Evolutionary conservation across 2,113 vertebrate species (phyloP).

Genomic region (Arothron firmamentum): DNA sequence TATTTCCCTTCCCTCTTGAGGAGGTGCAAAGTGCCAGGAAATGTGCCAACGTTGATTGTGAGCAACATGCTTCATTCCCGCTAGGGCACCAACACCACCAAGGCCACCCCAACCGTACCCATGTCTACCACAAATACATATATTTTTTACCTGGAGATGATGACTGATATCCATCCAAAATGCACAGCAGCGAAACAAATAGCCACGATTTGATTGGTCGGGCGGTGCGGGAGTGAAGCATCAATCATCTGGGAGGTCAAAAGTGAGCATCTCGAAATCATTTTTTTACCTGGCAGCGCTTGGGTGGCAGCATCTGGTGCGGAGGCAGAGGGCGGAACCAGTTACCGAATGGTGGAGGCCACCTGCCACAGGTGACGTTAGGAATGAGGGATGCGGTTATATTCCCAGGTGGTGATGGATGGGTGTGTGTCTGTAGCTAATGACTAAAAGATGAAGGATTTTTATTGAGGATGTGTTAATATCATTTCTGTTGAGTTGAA

Average conservation of each 20-base stretch:
- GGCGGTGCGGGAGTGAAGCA: slow-evolving; percentile 37
- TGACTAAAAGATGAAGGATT: not conserved
- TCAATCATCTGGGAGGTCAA: slow-evolving; percentile 53
- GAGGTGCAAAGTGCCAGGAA: not conserved
- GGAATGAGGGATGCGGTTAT: not conserved
- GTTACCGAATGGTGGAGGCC: slow-evolving; percentile 17
- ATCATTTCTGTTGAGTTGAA: not conserved
- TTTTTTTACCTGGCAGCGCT: slow-evolving; percentile 40
- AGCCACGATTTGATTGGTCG: slow-evolving; percentile 49
- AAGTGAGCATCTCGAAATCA: slow-evolving; percentile 50
- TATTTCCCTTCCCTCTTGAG: not conserved
- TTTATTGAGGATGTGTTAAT: too few relatives aligned
- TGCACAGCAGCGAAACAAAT: slow-evolving; percentile 33
- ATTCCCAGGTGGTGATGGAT: slow-evolving; percentile 7
- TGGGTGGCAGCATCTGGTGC: slow-evolving; percentile 48
- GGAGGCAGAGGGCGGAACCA: slow-evolving; percentile 16
- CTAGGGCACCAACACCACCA: slow-evolving; percentile 1
- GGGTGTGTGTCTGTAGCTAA: too few relatives aligned
- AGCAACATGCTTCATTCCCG: too few relatives aligned
- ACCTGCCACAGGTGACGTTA: not conserved
- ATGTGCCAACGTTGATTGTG: not conserved
- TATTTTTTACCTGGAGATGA: slow-evolving; percentile 40
- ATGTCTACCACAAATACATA: slow-evolving; percentile 22
- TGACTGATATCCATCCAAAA: slow-evolving; percentile 47
- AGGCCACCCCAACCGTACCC: slow-evolving; percentile 19